Percentiles rank a stretch among this genome's conserved stretches.
Evolutionary conservation across 2,888 invertebrate species (phyloP).

Genomic region (Eristalinus aeneus): DNA sequence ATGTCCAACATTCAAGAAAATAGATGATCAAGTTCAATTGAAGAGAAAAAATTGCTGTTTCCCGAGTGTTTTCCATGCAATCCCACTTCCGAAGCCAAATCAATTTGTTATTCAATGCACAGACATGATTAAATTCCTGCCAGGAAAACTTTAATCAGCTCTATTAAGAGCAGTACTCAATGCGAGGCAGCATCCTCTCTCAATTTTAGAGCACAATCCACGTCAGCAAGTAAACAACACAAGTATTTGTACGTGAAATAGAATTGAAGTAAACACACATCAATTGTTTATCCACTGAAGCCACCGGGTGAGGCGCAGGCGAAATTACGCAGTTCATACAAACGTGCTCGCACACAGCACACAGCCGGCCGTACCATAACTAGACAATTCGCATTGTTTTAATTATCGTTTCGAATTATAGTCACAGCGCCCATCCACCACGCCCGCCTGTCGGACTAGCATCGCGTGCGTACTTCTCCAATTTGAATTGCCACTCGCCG

Average conservation of each 20-base stretch:
- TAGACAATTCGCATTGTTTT: not conserved
- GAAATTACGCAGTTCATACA: not conserved
- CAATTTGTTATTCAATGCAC: no score
- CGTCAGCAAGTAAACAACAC: not conserved
- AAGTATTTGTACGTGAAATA: not conserved
- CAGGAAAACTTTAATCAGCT: not conserved
- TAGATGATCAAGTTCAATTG: no score
- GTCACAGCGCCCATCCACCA: not conserved
- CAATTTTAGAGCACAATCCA: not conserved
- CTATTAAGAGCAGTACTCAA: not conserved
- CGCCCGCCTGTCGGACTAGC: not conserved
- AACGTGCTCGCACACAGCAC: no score
- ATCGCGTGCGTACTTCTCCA: slow-evolving; percentile 19
- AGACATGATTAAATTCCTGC: not conserved
- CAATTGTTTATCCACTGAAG: not conserved
- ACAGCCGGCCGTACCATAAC: no score
- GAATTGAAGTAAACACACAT: not conserved
- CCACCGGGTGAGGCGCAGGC: not conserved
- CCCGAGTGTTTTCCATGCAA: no score
- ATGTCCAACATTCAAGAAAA: no score
- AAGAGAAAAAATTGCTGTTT: no score
- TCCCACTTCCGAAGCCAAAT: no score
- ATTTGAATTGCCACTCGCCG: not conserved
- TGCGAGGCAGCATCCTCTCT: not conserved
- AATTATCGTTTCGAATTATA: not conserved